Evolutionary conservation across 2,113 vertebrate genomes (phyloP), one percentile per base, ranked within the genome.

Genomic region (Donacobius atricapilla): DNA sequence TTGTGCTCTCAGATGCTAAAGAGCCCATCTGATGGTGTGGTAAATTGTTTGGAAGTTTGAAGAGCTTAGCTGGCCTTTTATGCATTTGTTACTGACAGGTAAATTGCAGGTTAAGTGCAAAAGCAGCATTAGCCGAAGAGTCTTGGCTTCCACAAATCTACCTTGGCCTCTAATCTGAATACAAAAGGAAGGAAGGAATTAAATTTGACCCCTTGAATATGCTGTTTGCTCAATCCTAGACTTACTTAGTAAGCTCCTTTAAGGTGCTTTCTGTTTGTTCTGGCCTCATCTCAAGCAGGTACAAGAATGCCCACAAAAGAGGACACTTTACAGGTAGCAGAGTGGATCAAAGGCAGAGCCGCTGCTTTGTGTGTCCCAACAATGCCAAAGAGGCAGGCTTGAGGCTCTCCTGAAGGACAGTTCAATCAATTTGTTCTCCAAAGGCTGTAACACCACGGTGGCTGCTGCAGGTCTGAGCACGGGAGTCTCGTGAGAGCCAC

Each of bases 91-190:
- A 98, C 97, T 99, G 99, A 99, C 99, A 99, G 98, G 98, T 99
- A 99, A 99, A 99, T 99, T 99, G 98, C 98, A 99, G 98, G 99
- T 99, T 99, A 99, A 99, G 98, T 99, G 98, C 98, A 98, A 98
- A 99, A 98, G 98, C 97, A 97, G 98, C 98, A 98, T 98, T 98
- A 99, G 98, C 98, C 98, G 98, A 98, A 98, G 97, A 98, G 98
- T 98, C 96, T 95, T 97, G 96, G 98, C 98, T 98, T 98, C 98
- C 97, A 97, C 97, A 99, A 99, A 99, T 99, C 99, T 98, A 98
- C 98, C 98, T 98, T 98, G 98, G 98, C 98, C 98, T 99, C 98
- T 99, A 99, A 99, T 99, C 99, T 99, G 98, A 99, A 99, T 98
- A 99, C 98, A 99, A 99, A 99, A 98, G 98, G 96, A 97, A 98